phyloP scores from a whole-genome alignment of 1,140 invertebrate genomes.

The Apis laboriosa region DNA sequence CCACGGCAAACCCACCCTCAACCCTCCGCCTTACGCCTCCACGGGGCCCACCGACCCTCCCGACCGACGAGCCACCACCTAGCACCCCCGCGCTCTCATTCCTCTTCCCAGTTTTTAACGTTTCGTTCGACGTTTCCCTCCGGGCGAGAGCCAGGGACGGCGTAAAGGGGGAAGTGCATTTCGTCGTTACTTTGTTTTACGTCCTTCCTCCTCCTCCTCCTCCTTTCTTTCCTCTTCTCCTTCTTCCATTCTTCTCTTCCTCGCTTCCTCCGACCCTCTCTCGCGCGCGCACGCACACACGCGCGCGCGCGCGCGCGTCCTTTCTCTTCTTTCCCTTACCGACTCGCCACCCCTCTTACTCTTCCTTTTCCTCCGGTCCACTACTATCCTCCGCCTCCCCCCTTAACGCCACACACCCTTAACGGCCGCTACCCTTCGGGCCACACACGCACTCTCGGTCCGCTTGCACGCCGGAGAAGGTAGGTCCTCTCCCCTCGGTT shows the following conservation, averaged over 20 bases:
- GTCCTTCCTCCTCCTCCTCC: slow-evolving; percentile 59
- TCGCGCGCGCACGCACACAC: neutral
- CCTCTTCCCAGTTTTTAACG: slow-evolving; percentile 78
- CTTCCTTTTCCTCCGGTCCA: slow-evolving; percentile 31
- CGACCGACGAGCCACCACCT: slow-evolving; percentile 66
- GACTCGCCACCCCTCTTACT: slow-evolving; percentile 31
- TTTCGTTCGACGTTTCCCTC: slow-evolving; percentile 79
- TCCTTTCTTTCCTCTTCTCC: slow-evolving; percentile 28
- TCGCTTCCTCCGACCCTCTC: neutral
- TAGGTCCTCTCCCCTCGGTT: neutral
- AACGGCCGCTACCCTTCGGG: slow-evolving; percentile 29
- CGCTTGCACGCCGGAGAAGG: neutral
- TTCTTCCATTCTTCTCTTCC: neutral
- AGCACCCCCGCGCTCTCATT: slow-evolving; percentile 66
- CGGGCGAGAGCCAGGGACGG: slow-evolving; percentile 61
- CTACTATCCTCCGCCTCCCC: slow-evolving; percentile 34
- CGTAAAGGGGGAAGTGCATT: slow-evolving; percentile 75
- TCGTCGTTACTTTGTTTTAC: slow-evolving; percentile 81
- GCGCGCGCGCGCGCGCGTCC: neutral
- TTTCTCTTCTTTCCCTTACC: slow-evolving; percentile 52
- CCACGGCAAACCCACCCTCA: slow-evolving; percentile 57
- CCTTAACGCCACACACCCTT: neutral
- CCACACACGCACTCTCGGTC: neutral
- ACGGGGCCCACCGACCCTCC: slow-evolving; percentile 56
- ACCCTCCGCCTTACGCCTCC: slow-evolving; percentile 59